Conservation (phyloP, 1,140 invertebrate species). For the Philotrypesis tridentata region DNA sequence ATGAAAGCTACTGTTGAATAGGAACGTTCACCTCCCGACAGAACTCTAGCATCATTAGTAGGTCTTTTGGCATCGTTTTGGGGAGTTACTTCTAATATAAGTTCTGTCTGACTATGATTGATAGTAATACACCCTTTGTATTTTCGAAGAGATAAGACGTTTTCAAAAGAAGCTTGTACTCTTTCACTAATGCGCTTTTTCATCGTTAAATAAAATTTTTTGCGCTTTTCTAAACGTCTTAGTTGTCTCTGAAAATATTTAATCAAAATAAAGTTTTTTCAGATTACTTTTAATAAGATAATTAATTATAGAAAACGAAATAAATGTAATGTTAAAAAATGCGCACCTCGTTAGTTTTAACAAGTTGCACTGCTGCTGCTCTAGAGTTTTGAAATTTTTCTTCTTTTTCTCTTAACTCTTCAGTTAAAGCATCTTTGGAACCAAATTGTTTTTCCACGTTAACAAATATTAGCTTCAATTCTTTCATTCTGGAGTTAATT, state of each 20-base stretch:
- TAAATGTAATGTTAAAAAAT: too few relatives aligned
- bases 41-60: conserved; percentile 71
- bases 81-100: conserved; percentile 78
- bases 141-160: conserved; percentile 70
- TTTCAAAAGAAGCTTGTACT: conserved; percentile 72
- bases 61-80: conserved; percentile 63
- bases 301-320: neutral
- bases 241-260: conserved; percentile 62
- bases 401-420: conserved; percentile 59
- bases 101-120: conserved; percentile 74
- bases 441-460: conserved; percentile 61
- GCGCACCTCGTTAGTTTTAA: conserved; percentile 59
- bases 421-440: conserved; percentile 55
- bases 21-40: conserved; percentile 96
- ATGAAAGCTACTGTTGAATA: conserved; percentile 96
- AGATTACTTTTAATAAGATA: conserved; percentile 29
- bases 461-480: conserved; percentile 60
- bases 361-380: conserved; percentile 53
- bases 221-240: conserved; percentile 61
- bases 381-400: conserved; percentile 56
- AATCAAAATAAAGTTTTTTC: conserved; percentile 43
- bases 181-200: conserved; percentile 69
- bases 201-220: conserved; percentile 66
- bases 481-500: conserved; percentile 52
- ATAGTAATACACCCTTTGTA: conserved; percentile 78